A percentile compares a stretch with the other conserved stretches of the same genome.
Conservation (phyloP, 1,140 invertebrate species). For the Diachasmimorpha longicaudata region DNA sequence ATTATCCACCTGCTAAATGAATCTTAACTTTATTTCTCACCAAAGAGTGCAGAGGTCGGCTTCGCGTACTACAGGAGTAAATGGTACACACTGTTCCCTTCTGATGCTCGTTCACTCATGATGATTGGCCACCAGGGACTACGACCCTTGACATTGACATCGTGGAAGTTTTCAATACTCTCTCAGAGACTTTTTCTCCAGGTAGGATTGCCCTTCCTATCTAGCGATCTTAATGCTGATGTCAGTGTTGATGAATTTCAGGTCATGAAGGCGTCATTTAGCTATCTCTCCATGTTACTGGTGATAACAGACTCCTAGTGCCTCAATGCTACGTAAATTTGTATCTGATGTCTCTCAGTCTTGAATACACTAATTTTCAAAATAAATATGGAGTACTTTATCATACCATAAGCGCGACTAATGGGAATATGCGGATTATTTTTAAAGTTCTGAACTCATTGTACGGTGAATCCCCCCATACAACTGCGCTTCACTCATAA, state of each 20-base stretch:
- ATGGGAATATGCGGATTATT: too few species aligned
- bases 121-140: constrained; percentile 40
- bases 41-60: constrained; percentile 41
- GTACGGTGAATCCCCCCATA: too few species aligned
- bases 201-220: constrained; percentile 23
- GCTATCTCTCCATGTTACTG: neutral
- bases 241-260: neutral
- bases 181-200: constrained; percentile 35
- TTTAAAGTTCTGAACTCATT: too few species aligned
- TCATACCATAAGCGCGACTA: too few species aligned
- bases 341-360: too few species aligned
- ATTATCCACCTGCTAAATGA: neutral
- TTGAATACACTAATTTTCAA: too few species aligned
- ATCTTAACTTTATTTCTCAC: neutral
- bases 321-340: too few species aligned
- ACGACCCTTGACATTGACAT: constrained; percentile 41
- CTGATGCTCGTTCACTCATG: constrained; percentile 34
- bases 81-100: constrained; percentile 41
- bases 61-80: constrained; percentile 40
- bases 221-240: neutral
- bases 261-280: neutral
- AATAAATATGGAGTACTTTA: too few species aligned
- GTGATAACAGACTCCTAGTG: neutral
- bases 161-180: constrained; percentile 42
- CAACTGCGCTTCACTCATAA: too few species aligned